Evolutionary conservation across 2,888 invertebrate species (phyloP), one percentile per base, ranked within the genome.

Genomic region (Ophraella communa): DNA sequence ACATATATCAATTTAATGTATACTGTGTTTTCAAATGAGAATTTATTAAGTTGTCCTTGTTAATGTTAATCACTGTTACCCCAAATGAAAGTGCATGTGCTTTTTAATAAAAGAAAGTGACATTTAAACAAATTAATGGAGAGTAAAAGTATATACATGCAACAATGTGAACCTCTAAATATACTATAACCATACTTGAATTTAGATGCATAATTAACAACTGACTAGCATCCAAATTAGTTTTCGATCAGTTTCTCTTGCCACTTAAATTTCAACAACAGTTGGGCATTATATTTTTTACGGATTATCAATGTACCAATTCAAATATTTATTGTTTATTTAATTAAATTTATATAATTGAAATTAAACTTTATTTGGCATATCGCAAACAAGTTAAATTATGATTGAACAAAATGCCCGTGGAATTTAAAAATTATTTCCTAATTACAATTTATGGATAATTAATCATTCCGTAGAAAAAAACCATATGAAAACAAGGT

Each of bases 101-200:
- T 42, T 42, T 42, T 17, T 8, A 42, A 42, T 42, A 8, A 47
- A 47, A 47, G 45, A 47, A 47, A 47, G 45, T 21, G 45, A 47
- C n/a, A 47, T 21, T 21, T 20, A 21, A 21, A 47, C 45, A 21
- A 47, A 21, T 11, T 10, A 47, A 21, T 47, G 45, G 21, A 47
- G 18, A 47, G 45, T 47, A 47, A 47, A 47, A 47, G 45, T 47
- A 21, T 18, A 8, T 47, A 20, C 45, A 47, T 47, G 45, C 23
- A 18, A 20, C 45, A 47, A 21, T n/a, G 45, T 47, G 45, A 2
- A 11, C 7, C 21, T 47, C 3, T 24, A 24, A 24, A 24, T 7
- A 24, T 24, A 24, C 3, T 24, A 10, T 10, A 2, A 11, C 30
- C 30, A 5, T 30, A 30, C 30, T 30, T 30, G 30, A 30, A 30